Evolutionary conservation across 2,113 vertebrate species (phyloP).

Genomic region (Malurus elegans): DNA sequence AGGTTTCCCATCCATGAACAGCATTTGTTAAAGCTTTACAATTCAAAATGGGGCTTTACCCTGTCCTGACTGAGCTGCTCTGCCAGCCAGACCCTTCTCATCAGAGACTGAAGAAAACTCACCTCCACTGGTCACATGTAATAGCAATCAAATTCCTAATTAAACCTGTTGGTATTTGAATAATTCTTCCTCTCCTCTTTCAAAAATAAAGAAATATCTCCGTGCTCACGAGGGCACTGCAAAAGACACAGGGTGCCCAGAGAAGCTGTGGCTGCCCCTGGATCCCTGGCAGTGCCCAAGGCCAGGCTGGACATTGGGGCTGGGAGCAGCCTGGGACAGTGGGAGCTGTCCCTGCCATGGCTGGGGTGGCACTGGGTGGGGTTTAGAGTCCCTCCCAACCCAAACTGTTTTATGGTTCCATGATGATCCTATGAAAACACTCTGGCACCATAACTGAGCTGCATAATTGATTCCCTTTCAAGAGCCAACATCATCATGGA

Average conservation of each 20-base stretch:
- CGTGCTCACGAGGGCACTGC: background rate
- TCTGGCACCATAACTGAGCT: background rate
- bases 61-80: background rate
- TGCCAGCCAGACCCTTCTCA: background rate
- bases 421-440: background rate
- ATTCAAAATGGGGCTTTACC: background rate
- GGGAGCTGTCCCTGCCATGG: background rate
- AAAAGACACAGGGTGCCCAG: background rate
- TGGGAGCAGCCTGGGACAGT: background rate
- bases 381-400: background rate
- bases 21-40: background rate
- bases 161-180: background rate
- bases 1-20: background rate
- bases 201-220: background rate
- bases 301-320: background rate
- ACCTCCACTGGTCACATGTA: background rate
- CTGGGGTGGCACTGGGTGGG: accelerated
- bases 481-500: background rate
- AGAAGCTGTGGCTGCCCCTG: background rate
- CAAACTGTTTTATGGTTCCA: background rate
- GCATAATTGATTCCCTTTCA: background rate
- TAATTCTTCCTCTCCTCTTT: background rate
- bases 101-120: background rate
- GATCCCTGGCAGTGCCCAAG: background rate
- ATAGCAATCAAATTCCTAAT: background rate